Evolutionary conservation across 30 jellyfish, hydroid and myxozoan species (phyloP).

Genomic region (Sanderia malayensis): DNA sequence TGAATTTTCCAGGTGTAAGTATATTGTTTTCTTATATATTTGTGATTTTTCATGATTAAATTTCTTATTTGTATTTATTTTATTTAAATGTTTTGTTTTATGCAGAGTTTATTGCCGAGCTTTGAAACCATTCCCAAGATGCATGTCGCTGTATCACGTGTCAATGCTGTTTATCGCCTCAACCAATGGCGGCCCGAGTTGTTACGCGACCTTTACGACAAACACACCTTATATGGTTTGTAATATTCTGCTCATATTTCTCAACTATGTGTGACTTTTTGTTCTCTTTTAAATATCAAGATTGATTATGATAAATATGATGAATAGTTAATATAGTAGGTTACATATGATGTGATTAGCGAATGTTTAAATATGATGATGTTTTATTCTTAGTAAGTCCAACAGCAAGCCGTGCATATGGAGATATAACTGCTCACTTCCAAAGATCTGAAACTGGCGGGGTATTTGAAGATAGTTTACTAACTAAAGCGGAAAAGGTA

Average conservation of each 20-base stretch:
- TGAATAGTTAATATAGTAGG: too few species aligned
- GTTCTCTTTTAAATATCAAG: too few species aligned
- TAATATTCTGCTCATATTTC: not conserved
- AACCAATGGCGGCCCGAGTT: constrained; percentile 52
- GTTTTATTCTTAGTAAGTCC: constrained; percentile 12
- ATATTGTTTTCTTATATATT: not conserved
- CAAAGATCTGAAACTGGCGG: constrained; percentile 57
- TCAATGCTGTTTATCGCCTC: constrained; percentile 55
- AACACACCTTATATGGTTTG: constrained; percentile 35
- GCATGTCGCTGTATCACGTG: constrained; percentile 58
- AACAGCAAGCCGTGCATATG: constrained; percentile 53
- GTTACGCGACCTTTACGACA: constrained; percentile 31
- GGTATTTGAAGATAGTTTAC: constrained; percentile 27
- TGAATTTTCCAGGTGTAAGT: constrained; percentile 67
- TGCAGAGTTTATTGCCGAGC: constrained; percentile 52
- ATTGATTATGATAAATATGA: too few species aligned
- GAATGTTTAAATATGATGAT: not conserved
- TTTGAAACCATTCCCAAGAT: constrained; percentile 14
- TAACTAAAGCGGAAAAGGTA: constrained; percentile 43
- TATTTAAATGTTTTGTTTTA: not conserved
- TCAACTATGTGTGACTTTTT: too few species aligned
- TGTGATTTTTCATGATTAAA: too few species aligned
- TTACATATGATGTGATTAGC: too few species aligned
- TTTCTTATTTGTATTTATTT: not conserved
- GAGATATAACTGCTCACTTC: constrained; percentile 35